These are phyloP conservation scores for Muscina levida DNA, from an alignment of 2,888 invertebrate genomes.

Conservation along the genomic window DNA sequence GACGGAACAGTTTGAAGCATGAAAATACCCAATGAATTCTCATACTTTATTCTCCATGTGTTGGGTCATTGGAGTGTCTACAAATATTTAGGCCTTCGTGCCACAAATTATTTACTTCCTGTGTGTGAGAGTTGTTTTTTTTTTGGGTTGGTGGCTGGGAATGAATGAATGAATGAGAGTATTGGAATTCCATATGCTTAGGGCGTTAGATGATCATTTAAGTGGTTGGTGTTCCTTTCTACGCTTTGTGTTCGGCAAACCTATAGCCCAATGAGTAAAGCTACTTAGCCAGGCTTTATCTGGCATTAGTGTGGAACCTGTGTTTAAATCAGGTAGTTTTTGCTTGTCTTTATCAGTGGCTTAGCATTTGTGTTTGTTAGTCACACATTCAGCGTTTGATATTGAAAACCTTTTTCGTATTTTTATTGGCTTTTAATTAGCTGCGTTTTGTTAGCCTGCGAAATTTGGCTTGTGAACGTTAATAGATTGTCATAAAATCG, in stretches of 20 bases:
- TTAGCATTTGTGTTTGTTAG: not conserved
- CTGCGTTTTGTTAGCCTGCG: conserved; percentile 2
- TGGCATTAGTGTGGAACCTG: not conserved
- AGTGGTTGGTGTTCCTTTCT: conserved; percentile 38
- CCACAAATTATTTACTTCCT: conserved; percentile 57
- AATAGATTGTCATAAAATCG: no score
- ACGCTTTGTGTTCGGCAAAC: not conserved
- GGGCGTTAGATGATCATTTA: conserved; percentile 28
- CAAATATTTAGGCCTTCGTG: conserved; percentile 34
- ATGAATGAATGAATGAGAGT: not conserved
- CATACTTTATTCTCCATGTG: no score
- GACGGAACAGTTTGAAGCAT: no score
- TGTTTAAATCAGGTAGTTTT: conserved; percentile 8
- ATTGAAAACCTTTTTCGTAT: not conserved
- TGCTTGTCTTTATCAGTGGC: no score
- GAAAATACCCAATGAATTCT: not conserved
- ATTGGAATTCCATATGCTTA: conserved; percentile 21
- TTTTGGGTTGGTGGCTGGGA: no score
- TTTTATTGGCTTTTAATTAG: conserved; percentile 24
- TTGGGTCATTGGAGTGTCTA: no score
- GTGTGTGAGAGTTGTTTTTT: conserved; percentile 15
- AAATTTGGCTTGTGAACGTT: no score
- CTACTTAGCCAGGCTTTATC: conserved; percentile 33
- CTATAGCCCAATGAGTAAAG: conserved; percentile 9
- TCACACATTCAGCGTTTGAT: not conserved